A percentile compares a stretch with the other conserved stretches of the same genome.
phyloP scores from a whole-genome alignment of 2,888 invertebrate genomes.

The Orgyia antiqua region DNA sequence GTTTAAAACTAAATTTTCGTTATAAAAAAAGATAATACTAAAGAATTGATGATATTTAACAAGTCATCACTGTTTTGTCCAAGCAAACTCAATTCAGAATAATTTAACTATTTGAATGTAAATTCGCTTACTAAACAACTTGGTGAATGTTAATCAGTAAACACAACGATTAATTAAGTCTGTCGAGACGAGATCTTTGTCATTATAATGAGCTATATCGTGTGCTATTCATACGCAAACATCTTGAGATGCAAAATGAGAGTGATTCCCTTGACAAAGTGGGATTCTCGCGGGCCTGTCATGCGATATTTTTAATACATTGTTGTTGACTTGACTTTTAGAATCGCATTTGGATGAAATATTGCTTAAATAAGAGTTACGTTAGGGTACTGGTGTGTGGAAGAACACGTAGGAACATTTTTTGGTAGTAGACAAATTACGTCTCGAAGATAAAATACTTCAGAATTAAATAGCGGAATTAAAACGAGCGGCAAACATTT shows the following conservation, averaged over 20 bases:
- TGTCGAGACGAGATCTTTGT: constrained; percentile 60
- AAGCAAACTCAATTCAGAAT: constrained; percentile 29
- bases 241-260: constrained; percentile 32
- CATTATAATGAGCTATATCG: constrained; percentile 59
- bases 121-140: constrained; percentile 57
- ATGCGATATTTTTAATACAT: not conserved
- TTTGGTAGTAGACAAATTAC: too few relatives aligned
- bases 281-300: constrained; percentile 15
- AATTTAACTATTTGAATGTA: constrained; percentile 60
- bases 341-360: too few relatives aligned
- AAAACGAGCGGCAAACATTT: too few relatives aligned
- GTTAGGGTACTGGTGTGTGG: too few relatives aligned
- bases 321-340: too few relatives aligned
- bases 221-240: constrained; percentile 54
- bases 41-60: too few relatives aligned
- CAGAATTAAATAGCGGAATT: too few relatives aligned
- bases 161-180: constrained; percentile 73
- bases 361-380: too few relatives aligned
- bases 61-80: constrained; percentile 9
- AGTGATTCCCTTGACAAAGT: constrained; percentile 31
- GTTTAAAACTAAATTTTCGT: too few relatives aligned
- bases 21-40: too few relatives aligned
- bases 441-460: too few relatives aligned
- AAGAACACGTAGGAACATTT: too few relatives aligned
- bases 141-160: constrained; percentile 64